Evolutionary conservation across 30 jellyfish, hydroid and myxozoan genomes (phyloP).

Genomic region (Aurelia sp.): DNA sequence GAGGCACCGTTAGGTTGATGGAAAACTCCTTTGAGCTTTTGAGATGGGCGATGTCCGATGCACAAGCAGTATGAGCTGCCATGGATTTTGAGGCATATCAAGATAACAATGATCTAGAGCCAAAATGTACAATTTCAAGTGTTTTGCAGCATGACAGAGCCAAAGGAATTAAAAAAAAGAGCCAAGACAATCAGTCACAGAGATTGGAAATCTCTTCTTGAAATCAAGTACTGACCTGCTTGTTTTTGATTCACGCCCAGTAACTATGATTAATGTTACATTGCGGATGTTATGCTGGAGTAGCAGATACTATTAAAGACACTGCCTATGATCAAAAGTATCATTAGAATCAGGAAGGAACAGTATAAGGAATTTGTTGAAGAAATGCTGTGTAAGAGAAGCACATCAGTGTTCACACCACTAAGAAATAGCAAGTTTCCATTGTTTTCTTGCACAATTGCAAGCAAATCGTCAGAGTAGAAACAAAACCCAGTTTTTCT

Average conservation of each 20-base stretch:
- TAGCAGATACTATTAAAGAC: too few relatives aligned
- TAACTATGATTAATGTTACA: too few relatives aligned
- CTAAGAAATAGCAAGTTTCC: slow-evolving; percentile 3
- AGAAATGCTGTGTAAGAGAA: too few relatives aligned
- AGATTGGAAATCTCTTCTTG: background rate
- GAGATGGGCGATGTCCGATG: background rate
- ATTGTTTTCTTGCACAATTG: background rate
- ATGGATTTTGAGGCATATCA: background rate
- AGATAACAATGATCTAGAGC: background rate
- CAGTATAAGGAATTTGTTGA: background rate
- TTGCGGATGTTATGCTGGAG: too few relatives aligned
- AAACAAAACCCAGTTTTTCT: background rate
- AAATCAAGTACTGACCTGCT: slow-evolving; percentile 10
- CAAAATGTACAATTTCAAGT: too few relatives aligned
- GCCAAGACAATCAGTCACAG: background rate
- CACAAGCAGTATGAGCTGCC: background rate
- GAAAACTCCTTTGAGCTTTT: too few relatives aligned
- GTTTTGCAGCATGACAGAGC: too few relatives aligned
- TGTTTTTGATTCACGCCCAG: too few relatives aligned
- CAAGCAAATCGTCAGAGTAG: background rate
- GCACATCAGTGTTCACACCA: slow-evolving; percentile 1
- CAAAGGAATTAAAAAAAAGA: too few relatives aligned
- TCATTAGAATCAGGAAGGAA: too few relatives aligned
- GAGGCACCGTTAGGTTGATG: too few relatives aligned
- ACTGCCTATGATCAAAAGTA: too few relatives aligned